Base-by-base conservation (phyloP, 1,140 invertebrate genomes). In the Ceratina calcarata region DNA sequence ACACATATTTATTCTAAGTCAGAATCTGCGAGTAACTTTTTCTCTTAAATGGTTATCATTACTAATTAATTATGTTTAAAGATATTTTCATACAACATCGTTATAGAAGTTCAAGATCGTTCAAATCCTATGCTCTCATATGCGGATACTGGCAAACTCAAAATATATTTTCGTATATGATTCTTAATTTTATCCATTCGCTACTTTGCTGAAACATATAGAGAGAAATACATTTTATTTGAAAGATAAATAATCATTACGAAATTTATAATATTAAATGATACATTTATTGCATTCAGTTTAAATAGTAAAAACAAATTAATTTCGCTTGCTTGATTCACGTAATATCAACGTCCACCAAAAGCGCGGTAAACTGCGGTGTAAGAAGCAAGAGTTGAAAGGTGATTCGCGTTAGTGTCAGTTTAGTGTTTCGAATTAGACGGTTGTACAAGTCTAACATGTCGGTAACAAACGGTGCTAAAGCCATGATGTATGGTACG, bases 291-390 rank as follows among this genome's bases (percentile, higher is more conserved):
- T 55, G 53, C 18, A 16, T n/a, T 15, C 18, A 18, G 16, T 55
- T 16, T 55, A 55, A 18, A 1, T n/a, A 24, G 27, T 55, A 18
- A 8, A 53, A 76, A 3, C 10, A 24, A 24, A 37, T 45, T 49
- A 61, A 10, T 20, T 2, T 20, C 32, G n/a, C 13, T n/a, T 2
- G 18, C 0, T 49, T 27, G 37, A 69, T 20, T 37, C 13, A 32
- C 18, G n/a, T 27, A 2, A 18, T 72, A 3, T 24, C 24, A 24
- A 20, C 20, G 32, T 15, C 8, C 22, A 6, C 2, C 0, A 70
- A 65, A 69, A 84, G 18, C 18, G 51, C 20, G 51, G 8, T 7
- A 60, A 67, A 71, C 45, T 12, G 22, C n/a, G 3, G 51, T 57
- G 13, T n/a, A 16, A 45, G 10, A 16, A 15, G 2, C 10, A 0